These are phyloP conservation scores for Meandrusa payeni DNA, from an alignment of 2,888 invertebrate genomes.

Conservation along the genomic window DNA sequence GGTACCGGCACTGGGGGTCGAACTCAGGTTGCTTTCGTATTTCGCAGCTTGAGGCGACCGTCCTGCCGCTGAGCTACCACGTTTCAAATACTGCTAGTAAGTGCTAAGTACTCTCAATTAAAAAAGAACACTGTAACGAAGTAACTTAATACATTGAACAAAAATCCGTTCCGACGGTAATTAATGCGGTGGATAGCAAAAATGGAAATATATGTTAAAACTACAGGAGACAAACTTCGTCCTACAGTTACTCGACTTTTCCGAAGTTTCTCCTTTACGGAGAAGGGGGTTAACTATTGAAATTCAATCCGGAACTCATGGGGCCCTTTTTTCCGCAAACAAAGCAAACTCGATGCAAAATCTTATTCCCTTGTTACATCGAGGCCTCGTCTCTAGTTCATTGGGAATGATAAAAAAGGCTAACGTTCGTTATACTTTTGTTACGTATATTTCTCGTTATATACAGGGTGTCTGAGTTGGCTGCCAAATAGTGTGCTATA, in stretches of 20 bases:
- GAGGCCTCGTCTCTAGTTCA: slow-evolving; percentile 39
- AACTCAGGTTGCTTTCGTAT: too few relatives aligned
- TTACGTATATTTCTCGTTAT: slow-evolving; percentile 44
- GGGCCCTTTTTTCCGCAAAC: slow-evolving; percentile 32
- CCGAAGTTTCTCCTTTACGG: slow-evolving; percentile 10
- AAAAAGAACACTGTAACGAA: too few relatives aligned
- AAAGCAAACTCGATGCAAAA: slow-evolving; percentile 50
- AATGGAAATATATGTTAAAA: slow-evolving; percentile 10
- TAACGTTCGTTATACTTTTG: slow-evolving; percentile 52
- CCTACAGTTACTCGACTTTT: slow-evolving; percentile 4
- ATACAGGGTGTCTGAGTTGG: slow-evolving; percentile 39
- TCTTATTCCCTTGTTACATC: slow-evolving; percentile 52
- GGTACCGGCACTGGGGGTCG: too few relatives aligned
- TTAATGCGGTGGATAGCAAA: too few relatives aligned
- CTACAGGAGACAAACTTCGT: slow-evolving; percentile 8
- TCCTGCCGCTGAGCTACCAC: too few relatives aligned
- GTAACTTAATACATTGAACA: too few relatives aligned
- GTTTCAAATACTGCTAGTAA: too few relatives aligned
- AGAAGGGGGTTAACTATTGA: slow-evolving; percentile 43
- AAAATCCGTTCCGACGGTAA: too few relatives aligned
- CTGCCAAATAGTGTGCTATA: slow-evolving; percentile 72
- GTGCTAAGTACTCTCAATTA: too few relatives aligned
- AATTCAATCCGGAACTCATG: slow-evolving; percentile 46
- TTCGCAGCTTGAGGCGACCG: too few relatives aligned
- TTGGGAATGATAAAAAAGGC: slow-evolving; percentile 45